phyloP scores from a whole-genome alignment of 92 coral and sea anemone species.

The Hydrozoanthus gracilis region DNA sequence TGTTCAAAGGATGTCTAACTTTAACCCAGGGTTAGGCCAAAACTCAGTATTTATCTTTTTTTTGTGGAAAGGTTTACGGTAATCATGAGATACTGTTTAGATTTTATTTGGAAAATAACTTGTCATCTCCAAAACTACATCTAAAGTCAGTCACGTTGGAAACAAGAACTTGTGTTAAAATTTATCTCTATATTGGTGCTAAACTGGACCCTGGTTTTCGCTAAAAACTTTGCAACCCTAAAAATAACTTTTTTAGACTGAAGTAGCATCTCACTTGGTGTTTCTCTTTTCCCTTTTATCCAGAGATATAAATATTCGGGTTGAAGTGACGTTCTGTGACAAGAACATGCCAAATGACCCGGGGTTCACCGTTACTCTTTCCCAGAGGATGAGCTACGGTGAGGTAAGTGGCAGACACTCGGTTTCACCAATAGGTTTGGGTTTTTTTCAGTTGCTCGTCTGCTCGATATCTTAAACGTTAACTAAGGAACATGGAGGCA shows the following conservation, averaged over 20 bases:
- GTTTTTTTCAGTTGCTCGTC: background rate
- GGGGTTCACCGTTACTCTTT: conserved; percentile 87
- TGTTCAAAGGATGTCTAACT: too few species aligned
- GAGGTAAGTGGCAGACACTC: conserved; percentile 65
- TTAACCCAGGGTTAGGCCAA: too few species aligned
- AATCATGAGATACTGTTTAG: too few species aligned
- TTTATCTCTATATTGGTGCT: too few species aligned
- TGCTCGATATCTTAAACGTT: background rate
- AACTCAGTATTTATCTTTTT: too few species aligned
- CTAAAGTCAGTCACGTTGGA: too few species aligned
- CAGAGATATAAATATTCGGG: conserved; percentile 90
- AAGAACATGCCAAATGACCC: conserved; percentile 87
- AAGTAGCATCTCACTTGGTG: background rate
- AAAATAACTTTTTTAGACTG: background rate
- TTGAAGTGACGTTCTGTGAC: conserved; percentile 94
- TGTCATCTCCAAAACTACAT: too few species aligned
- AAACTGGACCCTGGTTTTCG: too few species aligned
- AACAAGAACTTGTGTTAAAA: too few species aligned
- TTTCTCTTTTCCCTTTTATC: conserved; percentile 8
- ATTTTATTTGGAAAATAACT: too few species aligned
- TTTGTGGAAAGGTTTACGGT: too few species aligned
- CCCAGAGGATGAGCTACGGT: conserved; percentile 90
- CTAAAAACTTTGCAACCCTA: background rate
- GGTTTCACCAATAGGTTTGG: background rate
- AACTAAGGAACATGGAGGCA: too few species aligned